A percentile compares a stretch with the other conserved stretches of the same genome.
These are phyloP conservation scores for Brachyhypopomus gauderio DNA, from an alignment of 2,113 vertebrate genomes.

Conservation along the genomic window DNA sequence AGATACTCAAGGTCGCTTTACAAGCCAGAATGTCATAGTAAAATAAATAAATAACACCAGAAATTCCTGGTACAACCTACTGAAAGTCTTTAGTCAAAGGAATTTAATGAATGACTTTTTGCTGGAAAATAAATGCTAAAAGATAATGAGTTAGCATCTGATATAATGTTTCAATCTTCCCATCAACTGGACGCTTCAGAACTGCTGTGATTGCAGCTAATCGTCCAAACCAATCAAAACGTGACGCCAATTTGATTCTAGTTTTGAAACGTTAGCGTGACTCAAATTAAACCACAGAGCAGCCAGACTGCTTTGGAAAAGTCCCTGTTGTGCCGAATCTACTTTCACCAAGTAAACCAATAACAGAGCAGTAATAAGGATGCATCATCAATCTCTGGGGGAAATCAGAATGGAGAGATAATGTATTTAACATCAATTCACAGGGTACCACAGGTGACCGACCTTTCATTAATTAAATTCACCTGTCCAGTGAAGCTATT, in stretches of 20 bases:
- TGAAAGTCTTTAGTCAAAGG: no score
- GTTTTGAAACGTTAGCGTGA: neutral
- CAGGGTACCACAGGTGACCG: neutral
- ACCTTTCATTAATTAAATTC: neutral
- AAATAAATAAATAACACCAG: no score
- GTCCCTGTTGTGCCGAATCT: neutral
- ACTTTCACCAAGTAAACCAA: neutral
- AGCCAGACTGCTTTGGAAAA: neutral
- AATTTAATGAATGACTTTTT: no score
- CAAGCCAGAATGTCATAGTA: no score
- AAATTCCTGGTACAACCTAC: no score
- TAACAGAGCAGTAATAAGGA: neutral
- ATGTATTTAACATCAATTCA: neutral
- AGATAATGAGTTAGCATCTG: no score
- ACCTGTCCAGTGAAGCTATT: no score
- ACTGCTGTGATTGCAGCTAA: neutral
- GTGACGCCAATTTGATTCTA: neutral
- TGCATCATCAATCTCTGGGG: neutral
- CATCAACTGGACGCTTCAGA: neutral
- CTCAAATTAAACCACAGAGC: neutral
- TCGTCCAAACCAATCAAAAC: neutral
- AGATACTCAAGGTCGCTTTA: no score
- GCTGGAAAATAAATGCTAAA: no score
- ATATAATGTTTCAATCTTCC: no score
- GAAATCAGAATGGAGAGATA: neutral